A percentile compares a stretch with the other conserved stretches of the same genome.
phyloP scores from a whole-genome alignment of 2,113 vertebrate genomes.

The Oncorhynchus keta region DNA sequence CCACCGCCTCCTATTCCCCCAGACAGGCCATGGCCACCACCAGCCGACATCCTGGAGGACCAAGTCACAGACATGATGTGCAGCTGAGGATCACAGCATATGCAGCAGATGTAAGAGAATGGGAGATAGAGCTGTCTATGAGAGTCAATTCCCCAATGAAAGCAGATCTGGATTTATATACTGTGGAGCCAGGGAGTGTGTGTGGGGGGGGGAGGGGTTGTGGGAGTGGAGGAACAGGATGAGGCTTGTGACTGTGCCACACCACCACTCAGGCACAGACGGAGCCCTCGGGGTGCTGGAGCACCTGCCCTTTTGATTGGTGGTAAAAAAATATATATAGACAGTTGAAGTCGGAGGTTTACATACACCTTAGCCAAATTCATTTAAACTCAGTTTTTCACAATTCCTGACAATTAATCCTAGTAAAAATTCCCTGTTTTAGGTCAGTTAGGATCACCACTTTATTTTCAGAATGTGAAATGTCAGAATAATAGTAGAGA shows the following conservation, averaged over 20 bases:
- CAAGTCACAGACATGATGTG: neutral
- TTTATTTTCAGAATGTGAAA: too few relatives aligned
- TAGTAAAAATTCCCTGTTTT: too few relatives aligned
- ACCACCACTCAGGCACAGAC: too few relatives aligned
- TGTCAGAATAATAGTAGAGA: too few relatives aligned
- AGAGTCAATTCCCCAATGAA: neutral
- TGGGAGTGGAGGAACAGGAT: neutral
- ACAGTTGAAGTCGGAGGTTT: too few relatives aligned
- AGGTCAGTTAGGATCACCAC: too few relatives aligned
- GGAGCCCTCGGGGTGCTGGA: neutral
- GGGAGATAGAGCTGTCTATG: neutral
- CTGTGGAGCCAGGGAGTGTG: neutral
- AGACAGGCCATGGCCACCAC: neutral
- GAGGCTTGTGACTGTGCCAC: neutral
- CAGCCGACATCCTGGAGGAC: constrained; percentile 2
- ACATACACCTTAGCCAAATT: too few relatives aligned
- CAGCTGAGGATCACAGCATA: neutral
- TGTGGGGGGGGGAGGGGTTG: too few relatives aligned
- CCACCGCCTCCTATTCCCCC: constrained; percentile 7
- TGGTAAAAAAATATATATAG: too few relatives aligned
- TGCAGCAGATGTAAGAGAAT: neutral
- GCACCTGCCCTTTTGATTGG: too few relatives aligned
- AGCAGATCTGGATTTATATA: neutral
- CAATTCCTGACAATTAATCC: too few relatives aligned
- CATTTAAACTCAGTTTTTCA: too few relatives aligned